Percentiles rank a stretch among this genome's conserved stretches.
phyloP scores from a whole-genome alignment of 2,797 vertebrate species.

The Perodicticus potto region DNA sequence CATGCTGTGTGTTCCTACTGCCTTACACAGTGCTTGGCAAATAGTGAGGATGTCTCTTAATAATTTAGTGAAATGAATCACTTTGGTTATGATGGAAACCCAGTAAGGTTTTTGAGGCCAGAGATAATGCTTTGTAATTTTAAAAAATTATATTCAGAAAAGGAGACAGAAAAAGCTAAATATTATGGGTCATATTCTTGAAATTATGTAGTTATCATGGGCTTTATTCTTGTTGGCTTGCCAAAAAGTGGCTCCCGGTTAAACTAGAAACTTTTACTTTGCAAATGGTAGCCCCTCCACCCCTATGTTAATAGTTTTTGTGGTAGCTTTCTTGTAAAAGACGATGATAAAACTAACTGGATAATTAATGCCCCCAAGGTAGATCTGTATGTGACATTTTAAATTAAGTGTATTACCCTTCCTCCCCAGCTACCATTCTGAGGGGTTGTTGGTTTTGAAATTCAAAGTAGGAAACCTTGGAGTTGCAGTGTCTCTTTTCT shows the following conservation, averaged over 20 bases:
- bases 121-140: slow-evolving; percentile 17
- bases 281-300: background rate
- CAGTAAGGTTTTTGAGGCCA: slow-evolving; percentile 9
- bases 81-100: slow-evolving; percentile 15
- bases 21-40: background rate
- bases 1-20: background rate
- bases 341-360: slow-evolving; percentile 52
- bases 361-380: slow-evolving; percentile 48
- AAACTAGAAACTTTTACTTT: slow-evolving; percentile 67
- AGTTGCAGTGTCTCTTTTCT: slow-evolving; percentile 60
- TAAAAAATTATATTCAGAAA: slow-evolving; percentile 54
- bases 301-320: slow-evolving; percentile 44
- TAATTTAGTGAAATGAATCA: slow-evolving; percentile 11
- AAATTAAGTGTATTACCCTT: background rate
- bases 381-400: slow-evolving; percentile 67
- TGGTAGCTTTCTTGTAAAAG: slow-evolving; percentile 74
- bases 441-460: slow-evolving; percentile 79
- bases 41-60: background rate
- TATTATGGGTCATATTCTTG: slow-evolving; percentile 12
- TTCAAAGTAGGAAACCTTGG: slow-evolving; percentile 61
- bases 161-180: slow-evolving; percentile 16
- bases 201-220: slow-evolving; percentile 61
- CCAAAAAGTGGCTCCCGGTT: slow-evolving; percentile 64
- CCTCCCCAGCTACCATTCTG: slow-evolving; percentile 1
- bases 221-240: slow-evolving; percentile 52